A percentile compares a stretch with the other conserved stretches of the same genome.
phyloP scores from a whole-genome alignment of 2,888 invertebrate genomes.

The Drosophila longiperda region DNA sequence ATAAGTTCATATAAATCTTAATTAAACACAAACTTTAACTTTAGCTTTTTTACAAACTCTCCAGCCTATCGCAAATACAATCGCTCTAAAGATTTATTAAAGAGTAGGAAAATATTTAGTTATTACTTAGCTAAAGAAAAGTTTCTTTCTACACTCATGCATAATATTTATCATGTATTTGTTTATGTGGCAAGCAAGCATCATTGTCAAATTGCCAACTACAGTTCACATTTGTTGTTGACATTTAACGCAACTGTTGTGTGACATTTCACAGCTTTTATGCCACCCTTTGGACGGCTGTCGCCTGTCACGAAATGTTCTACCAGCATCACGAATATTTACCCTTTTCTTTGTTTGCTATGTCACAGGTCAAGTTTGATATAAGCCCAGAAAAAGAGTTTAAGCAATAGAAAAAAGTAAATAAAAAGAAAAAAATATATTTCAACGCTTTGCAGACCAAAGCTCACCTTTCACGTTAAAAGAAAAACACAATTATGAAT shows the following conservation, averaged over 20 bases:
- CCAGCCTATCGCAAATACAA: not conserved
- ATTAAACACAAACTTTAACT: not conserved
- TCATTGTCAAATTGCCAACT: conserved; percentile 37
- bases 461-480: not conserved
- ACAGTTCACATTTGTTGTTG: conserved; percentile 66
- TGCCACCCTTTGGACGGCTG: conserved; percentile 15
- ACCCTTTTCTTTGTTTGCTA: not conserved
- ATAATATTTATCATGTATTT: not conserved
- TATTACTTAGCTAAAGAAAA: not conserved
- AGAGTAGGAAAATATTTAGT: not conserved
- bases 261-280: conserved; percentile 54
- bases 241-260: conserved; percentile 62
- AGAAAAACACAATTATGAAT: not conserved
- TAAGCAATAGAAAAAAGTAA: not conserved
- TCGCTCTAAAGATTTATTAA: not conserved
- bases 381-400: not conserved
- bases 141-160: not conserved
- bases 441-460: not conserved
- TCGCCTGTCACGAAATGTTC: conserved; percentile 57
- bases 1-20: not conserved
- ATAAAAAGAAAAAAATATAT: not conserved
- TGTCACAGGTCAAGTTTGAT: conserved; percentile 7
- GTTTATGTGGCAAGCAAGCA: conserved; percentile 7
- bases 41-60: not conserved
- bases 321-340: not conserved